A percentile compares a stretch with the other conserved stretches of the same genome.
phyloP scores from a whole-genome alignment of 2,888 invertebrate species.

The Heteromyza rotundicornis region DNA sequence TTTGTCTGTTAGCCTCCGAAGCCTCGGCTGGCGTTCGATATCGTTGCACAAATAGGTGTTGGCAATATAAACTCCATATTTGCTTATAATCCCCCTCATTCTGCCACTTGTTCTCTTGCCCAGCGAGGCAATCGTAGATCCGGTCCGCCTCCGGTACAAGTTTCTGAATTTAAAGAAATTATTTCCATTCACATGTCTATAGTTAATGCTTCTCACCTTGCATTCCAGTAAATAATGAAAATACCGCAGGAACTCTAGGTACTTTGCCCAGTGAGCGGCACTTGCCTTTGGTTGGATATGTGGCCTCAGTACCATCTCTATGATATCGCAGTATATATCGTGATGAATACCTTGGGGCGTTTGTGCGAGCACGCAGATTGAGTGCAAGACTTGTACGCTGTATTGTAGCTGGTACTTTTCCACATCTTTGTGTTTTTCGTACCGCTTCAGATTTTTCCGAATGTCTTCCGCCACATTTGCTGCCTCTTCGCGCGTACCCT shows the following conservation, averaged over 20 bases:
- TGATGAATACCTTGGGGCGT: slow-evolving; percentile 37
- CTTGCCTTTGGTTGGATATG: slow-evolving; percentile 34
- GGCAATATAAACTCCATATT: slow-evolving; percentile 36
- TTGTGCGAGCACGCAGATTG: slow-evolving; percentile 39
- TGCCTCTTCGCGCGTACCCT: slow-evolving; percentile 34
- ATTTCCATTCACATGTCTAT: background rate
- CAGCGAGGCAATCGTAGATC: slow-evolving; percentile 37
- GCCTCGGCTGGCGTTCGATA: slow-evolving; percentile 10
- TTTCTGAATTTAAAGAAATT: slow-evolving; percentile 30
- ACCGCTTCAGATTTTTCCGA: slow-evolving; percentile 28
- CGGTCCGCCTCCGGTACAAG: slow-evolving; percentile 29
- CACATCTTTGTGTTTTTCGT: too few species aligned
- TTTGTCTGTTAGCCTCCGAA: slow-evolving; percentile 12
- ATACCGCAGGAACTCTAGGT: slow-evolving; percentile 41
- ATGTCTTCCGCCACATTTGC: slow-evolving; percentile 21
- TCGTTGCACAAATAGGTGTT: slow-evolving; percentile 31
- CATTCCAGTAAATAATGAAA: slow-evolving; percentile 44
- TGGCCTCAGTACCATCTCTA: slow-evolving; percentile 35
- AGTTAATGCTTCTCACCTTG: background rate
- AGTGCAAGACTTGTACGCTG: slow-evolving; percentile 34
- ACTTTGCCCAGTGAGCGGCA: slow-evolving; percentile 40
- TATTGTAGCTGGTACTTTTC: slow-evolving; percentile 31
- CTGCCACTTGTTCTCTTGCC: slow-evolving; percentile 36
- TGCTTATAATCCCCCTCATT: too few species aligned
- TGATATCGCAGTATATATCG: slow-evolving; percentile 43